Percentiles rank a stretch among this genome's conserved stretches.
Conservation (phyloP, 2,797 vertebrate species). For the Mormyrops attenuatus region DNA sequence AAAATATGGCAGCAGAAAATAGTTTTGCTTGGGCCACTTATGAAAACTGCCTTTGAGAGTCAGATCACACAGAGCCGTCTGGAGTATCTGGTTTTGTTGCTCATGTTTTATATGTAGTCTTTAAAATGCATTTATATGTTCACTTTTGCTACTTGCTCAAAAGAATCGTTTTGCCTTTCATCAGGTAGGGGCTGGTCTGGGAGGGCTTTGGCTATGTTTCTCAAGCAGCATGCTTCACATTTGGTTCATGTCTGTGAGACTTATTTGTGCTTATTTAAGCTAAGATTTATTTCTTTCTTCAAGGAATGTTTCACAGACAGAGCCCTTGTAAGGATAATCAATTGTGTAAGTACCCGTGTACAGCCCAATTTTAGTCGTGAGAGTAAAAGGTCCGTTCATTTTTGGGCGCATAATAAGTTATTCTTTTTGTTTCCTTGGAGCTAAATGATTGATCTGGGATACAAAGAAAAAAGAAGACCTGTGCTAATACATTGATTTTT, state of each 20-base stretch:
- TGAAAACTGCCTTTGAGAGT: not conserved
- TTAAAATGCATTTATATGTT: not conserved
- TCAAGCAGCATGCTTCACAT: not conserved
- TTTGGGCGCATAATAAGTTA: not conserved
- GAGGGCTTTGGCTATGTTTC: not conserved
- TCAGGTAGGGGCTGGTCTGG: not conserved
- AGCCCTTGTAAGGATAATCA: not conserved
- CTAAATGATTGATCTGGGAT: not conserved
- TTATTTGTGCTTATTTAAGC: not conserved
- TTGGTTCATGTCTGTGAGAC: not conserved
- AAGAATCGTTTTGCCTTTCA: not conserved
- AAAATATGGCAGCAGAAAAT: not conserved
- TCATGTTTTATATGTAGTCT: not conserved
- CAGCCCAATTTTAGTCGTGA: not conserved
- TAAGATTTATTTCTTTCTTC: not conserved
- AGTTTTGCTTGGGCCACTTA: not conserved
- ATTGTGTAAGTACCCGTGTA: not conserved
- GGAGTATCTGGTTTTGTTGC: not conserved
- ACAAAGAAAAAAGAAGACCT: not conserved
- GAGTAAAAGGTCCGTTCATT: not conserved
- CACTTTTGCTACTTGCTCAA: not conserved
- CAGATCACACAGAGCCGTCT: not conserved
- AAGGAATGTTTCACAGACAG: not conserved
- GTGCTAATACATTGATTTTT: not conserved
- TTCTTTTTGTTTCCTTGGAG: not conserved